Evolutionary conservation across 2,113 vertebrate genomes (phyloP).

Genomic region (Cygnus atratus): DNA sequence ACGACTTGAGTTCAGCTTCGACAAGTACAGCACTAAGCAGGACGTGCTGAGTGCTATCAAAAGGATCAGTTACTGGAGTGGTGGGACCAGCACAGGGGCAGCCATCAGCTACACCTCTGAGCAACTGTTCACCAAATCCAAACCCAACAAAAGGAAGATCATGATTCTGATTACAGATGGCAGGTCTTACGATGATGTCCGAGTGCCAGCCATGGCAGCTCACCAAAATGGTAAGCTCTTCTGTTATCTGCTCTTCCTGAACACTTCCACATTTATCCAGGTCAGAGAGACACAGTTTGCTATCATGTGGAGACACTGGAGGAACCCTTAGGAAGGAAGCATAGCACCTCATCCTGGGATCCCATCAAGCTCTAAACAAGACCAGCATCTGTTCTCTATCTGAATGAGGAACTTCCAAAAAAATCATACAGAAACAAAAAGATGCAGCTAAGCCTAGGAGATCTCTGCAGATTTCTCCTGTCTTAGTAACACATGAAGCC

Average conservation of each 20-base stretch:
- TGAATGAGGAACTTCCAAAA: background rate
- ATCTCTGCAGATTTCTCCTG: background rate
- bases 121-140: conserved; percentile 95
- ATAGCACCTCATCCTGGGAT: background rate
- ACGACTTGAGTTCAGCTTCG: conserved; percentile 93
- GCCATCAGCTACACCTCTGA: conserved; percentile 91
- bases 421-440: background rate
- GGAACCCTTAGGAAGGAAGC: background rate
- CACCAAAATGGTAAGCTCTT: conserved; percentile 85
- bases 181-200: conserved; percentile 93
- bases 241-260: background rate
- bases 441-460: background rate
- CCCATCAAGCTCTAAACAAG: background rate
- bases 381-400: background rate
- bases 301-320: background rate
- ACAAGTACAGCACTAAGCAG: conserved; percentile 85
- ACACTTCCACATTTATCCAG: background rate
- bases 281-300: background rate
- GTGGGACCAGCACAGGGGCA: conserved; percentile 94
- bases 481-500: background rate
- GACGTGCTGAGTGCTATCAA: conserved; percentile 90
- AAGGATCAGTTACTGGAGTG: conserved; percentile 95
- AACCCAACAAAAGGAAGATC: conserved; percentile 95
- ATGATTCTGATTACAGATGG: conserved; percentile 98
- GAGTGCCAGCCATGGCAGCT: conserved; percentile 83